Evolutionary conservation across 2,797 vertebrate genomes (phyloP).

Genomic region (Peromyscus attwateri): DNA sequence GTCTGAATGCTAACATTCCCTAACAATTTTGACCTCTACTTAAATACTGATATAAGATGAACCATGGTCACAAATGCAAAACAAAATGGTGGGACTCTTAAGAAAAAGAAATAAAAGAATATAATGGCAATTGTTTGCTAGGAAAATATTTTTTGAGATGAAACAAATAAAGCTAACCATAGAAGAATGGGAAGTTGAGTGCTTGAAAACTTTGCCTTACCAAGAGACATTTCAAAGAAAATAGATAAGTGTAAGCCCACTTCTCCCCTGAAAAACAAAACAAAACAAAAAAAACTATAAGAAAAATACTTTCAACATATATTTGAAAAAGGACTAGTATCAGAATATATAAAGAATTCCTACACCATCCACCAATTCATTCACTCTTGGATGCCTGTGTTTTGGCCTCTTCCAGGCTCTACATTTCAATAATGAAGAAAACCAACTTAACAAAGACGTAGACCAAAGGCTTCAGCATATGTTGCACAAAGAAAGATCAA

Average conservation of each 20-base stretch:
- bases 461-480: background rate
- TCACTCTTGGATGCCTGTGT: background rate
- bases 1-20: no score
- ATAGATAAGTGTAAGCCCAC: background rate
- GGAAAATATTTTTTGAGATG: background rate
- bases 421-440: constrained; percentile 2
- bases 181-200: background rate
- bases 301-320: background rate
- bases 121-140: background rate
- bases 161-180: background rate
- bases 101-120: background rate
- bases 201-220: background rate
- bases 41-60: background rate
- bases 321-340: background rate
- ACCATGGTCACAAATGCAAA: background rate
- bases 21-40: background rate
- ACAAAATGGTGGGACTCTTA: background rate
- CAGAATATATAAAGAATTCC: background rate
- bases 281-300: background rate
- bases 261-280: background rate
- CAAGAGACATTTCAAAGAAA: background rate
- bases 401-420: background rate
- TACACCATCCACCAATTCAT: background rate
- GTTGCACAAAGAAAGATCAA: background rate
- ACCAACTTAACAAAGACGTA: background rate